Evolutionary conservation across 2,888 invertebrate genomes (phyloP), one percentile per base, ranked within the genome.

Genomic region (Zootermopsis nevadensis): DNA sequence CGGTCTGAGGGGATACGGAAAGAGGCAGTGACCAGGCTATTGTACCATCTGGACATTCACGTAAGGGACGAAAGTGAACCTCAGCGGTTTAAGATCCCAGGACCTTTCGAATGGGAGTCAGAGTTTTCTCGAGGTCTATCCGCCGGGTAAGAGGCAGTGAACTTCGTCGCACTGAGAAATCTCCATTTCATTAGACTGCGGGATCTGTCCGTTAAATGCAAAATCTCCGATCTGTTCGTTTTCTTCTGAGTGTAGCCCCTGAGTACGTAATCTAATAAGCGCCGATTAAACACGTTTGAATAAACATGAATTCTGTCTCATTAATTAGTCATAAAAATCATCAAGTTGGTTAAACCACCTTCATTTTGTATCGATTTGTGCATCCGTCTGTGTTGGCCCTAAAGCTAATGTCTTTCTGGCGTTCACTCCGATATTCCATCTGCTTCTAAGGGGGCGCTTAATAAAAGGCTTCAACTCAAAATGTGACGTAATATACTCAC

Each of bases 291-390:
- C 30, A 66, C 15, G 22, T 38, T n/a, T 74, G 74, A 74, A 74
- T 74, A 74, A 74, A 74, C 35, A 74, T 74, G 74, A 74, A 74
- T 22, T 48, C 74, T 6, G 19, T 74, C 74, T 74, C 74, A 74
- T 38, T 38, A 31, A 74, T 74, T 74, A 74, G 74, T n/a, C n/a
- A 27, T 38, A 74, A 33, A 35, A 74, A 74, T 74, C 60, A 60
- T 7, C 60, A 60, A 60, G 60, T 60, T 60, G 60, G 60, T 60
- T 60, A 60, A n/a, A 60, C 10, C 60, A 15, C 60, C 60, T 60
- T 60, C 60, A 60, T 27, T 60, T 60, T 27, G 60, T 10, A 60
- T 60, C 60, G 60, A 60, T 60, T 60, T 60, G 10, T 60, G 60
- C 48, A 48, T 8, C 10, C 48, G 48, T 48, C 48, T 48, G 10